Percentiles rank a stretch among this genome's conserved stretches.
Evolutionary conservation across 2,113 vertebrate species (phyloP).

Genomic region (Tautogolabrus adspersus): DNA sequence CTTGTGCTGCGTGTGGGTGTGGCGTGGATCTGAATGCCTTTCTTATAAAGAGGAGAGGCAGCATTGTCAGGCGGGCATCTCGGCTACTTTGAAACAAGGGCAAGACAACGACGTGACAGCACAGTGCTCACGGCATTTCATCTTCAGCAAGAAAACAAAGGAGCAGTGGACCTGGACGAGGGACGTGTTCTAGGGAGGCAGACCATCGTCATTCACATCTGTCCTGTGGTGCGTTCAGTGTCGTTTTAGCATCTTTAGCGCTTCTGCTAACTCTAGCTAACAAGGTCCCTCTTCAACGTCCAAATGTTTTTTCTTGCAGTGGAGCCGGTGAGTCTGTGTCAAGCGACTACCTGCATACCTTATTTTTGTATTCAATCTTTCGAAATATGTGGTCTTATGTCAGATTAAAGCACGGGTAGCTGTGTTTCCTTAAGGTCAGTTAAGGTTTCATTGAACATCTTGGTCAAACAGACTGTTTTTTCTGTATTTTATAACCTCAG

Average conservation of each 20-base stretch:
- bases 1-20: slow-evolving; percentile 57
- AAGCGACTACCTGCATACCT: background rate
- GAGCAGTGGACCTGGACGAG: background rate
- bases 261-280: slow-evolving; percentile 25
- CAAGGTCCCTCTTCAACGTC: slow-evolving; percentile 26
- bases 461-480: background rate
- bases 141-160: background rate
- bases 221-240: slow-evolving; percentile 10
- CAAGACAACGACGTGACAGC: background rate
- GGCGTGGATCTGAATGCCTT: slow-evolving; percentile 52
- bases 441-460: background rate
- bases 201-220: slow-evolving; percentile 11
- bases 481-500: background rate
- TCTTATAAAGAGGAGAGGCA: slow-evolving; percentile 43
- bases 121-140: background rate
- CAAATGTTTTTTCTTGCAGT: background rate
- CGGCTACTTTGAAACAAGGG: background rate
- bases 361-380: background rate
- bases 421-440: background rate
- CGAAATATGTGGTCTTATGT: background rate
- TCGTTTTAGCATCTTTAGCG: slow-evolving; percentile 23
- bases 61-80: background rate
- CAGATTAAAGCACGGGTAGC: background rate
- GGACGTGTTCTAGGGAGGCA: background rate
- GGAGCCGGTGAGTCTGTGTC: slow-evolving; percentile 7